A percentile compares a stretch with the other conserved stretches of the same genome.
Evolutionary conservation across 2,888 invertebrate species (phyloP).

Genomic region (Colletes collaris): DNA sequence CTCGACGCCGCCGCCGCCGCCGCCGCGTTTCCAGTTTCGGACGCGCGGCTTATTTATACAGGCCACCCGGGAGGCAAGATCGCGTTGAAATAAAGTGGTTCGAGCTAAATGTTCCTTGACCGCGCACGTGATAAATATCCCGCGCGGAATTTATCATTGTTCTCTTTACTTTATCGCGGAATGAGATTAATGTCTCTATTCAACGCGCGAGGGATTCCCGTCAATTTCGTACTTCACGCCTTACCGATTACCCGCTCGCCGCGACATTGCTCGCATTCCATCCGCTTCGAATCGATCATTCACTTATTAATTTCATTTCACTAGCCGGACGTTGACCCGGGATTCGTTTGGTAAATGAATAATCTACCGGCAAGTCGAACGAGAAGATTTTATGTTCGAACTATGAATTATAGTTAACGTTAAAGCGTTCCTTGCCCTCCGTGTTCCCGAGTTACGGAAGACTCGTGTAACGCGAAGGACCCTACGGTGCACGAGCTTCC

Average conservation of each 20-base stretch:
- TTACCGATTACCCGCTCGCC: slow-evolving; percentile 3
- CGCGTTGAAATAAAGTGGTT: slow-evolving; percentile 72
- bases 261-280: background rate
- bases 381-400: slow-evolving; percentile 35
- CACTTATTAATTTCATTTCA: too few relatives aligned
- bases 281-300: too few relatives aligned
- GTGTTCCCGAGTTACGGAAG: slow-evolving; percentile 3
- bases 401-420: slow-evolving; percentile 21
- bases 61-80: slow-evolving; percentile 73
- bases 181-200: slow-evolving; percentile 57
- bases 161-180: slow-evolving; percentile 57
- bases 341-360: too few relatives aligned
- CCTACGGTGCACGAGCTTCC: slow-evolving; percentile 18
- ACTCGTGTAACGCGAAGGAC: slow-evolving; percentile 31
- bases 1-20: background rate
- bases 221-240: slow-evolving; percentile 38
- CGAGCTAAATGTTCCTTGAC: slow-evolving; percentile 75
- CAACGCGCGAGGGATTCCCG: slow-evolving; percentile 33
- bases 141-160: slow-evolving; percentile 61
- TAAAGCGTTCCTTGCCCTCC: slow-evolving; percentile 2
- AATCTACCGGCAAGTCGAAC: background rate
- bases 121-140: slow-evolving; percentile 65
- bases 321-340: too few relatives aligned
- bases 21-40: slow-evolving; percentile 68
- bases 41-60: slow-evolving; percentile 73